These are phyloP conservation scores for Drosophila nebulosa DNA, from an alignment of 1,140 invertebrate species.

Conservation along the genomic window DNA sequence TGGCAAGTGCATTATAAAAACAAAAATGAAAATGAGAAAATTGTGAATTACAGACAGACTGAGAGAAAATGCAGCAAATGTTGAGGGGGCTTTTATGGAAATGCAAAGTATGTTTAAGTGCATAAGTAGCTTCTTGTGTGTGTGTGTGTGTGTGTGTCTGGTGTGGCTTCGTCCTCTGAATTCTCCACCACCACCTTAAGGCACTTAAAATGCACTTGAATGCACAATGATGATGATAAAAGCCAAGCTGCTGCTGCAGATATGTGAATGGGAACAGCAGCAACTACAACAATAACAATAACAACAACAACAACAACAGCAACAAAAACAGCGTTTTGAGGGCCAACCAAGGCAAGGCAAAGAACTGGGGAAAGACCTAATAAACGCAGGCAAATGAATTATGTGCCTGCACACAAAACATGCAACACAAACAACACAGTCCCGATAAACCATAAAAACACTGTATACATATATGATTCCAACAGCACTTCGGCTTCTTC, in stretches of 20 bases:
- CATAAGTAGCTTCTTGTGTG: background rate
- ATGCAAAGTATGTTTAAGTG: conserved; percentile 13
- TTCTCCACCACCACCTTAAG: background rate
- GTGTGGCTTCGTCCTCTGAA: background rate
- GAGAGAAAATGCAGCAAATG: background rate
- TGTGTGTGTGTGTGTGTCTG: no score
- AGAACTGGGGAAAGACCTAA: conserved; percentile 39
- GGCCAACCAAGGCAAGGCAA: conserved; percentile 10
- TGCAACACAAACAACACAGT: background rate
- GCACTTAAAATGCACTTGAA: conserved; percentile 13
- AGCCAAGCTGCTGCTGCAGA: conserved; percentile 10
- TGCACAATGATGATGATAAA: conserved; percentile 13
- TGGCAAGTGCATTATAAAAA: background rate
- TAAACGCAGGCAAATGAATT: conserved; percentile 55
- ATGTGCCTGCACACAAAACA: conserved; percentile 14
- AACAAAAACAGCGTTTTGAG: no score
- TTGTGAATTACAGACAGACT: background rate
- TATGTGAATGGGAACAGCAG: conserved; percentile 34
- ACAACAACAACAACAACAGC: conserved; percentile 5
- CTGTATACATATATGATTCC: conserved; percentile 25
- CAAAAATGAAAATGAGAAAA: background rate
- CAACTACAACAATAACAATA: conserved; percentile 22
- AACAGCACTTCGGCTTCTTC: conserved; percentile 4
- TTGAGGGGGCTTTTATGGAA: background rate
- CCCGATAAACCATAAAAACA: conserved; percentile 47